Evolutionary conservation across 1,140 invertebrate genomes (phyloP).

Genomic region (Bombus fervidus): DNA sequence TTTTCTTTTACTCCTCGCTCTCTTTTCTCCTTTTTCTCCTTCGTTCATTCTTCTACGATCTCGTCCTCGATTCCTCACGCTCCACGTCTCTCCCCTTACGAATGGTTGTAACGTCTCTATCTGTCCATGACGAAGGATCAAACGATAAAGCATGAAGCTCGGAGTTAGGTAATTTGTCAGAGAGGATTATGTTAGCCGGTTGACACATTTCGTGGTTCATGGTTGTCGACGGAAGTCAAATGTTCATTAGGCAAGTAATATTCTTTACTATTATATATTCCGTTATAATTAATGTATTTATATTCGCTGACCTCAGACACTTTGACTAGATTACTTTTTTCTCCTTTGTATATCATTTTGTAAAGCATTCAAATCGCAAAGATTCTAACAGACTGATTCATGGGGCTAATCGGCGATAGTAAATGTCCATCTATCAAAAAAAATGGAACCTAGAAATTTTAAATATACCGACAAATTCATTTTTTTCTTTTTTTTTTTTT

Average conservation of each 20-base stretch:
- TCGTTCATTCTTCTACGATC: not conserved
- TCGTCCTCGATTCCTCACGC: not conserved
- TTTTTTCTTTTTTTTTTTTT: too few relatives aligned
- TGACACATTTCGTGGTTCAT: not conserved
- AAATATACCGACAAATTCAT: too few relatives aligned
- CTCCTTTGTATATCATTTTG: not conserved
- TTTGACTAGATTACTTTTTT: too few relatives aligned
- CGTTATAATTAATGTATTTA: too few relatives aligned
- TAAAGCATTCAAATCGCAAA: too few relatives aligned
- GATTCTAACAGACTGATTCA: too few relatives aligned
- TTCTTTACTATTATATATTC: too few relatives aligned
- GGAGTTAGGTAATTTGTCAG: not conserved
- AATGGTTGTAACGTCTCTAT: conserved; percentile 3
- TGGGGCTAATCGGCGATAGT: too few relatives aligned
- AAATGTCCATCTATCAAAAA: too few relatives aligned
- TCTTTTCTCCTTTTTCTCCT: not conserved
- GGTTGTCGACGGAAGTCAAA: not conserved
- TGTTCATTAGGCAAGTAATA: not conserved
- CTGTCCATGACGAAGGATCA: not conserved
- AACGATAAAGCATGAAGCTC: not conserved
- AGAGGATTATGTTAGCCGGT: not conserved
- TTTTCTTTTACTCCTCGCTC: not conserved
- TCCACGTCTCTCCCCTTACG: not conserved
- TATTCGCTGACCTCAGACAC: too few relatives aligned
- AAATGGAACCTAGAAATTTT: too few relatives aligned